Evolutionary conservation across 2,797 vertebrate genomes (phyloP).

Genomic region (Ispidina lecontei): DNA sequence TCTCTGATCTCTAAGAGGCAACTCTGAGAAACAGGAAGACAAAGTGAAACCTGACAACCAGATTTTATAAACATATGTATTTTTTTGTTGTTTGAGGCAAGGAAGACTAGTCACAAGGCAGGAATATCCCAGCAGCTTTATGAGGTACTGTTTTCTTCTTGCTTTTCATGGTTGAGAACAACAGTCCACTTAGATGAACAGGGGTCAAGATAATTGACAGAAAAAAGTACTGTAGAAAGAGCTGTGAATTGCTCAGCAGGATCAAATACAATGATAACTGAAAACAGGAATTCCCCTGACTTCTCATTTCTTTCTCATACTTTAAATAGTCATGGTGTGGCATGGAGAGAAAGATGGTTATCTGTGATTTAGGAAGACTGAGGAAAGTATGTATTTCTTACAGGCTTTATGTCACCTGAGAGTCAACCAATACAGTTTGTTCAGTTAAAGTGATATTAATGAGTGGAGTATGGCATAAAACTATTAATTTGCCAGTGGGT

Average conservation of each 20-base stretch:
- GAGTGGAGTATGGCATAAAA: neutral
- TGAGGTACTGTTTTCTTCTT: neutral
- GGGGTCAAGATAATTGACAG: neutral
- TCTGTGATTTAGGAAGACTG: neutral
- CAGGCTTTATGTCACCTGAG: neutral
- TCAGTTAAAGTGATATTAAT: neutral
- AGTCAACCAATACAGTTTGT: neutral
- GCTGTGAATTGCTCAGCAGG: neutral
- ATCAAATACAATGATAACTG: neutral
- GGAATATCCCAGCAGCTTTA: neutral
- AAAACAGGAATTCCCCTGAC: neutral
- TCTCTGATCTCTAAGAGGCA: neutral
- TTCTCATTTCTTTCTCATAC: neutral
- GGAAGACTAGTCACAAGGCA: neutral
- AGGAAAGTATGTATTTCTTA: neutral
- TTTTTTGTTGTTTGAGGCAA: neutral
- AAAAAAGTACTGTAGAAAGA: neutral
- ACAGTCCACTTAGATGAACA: neutral
- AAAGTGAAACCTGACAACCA: neutral
- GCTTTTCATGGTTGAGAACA: neutral
- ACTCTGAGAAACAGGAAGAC: neutral
- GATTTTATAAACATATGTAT: neutral
- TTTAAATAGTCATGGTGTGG: neutral
- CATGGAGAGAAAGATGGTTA: neutral
- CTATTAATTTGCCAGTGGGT: neutral